Evolutionary conservation across 37 sponge, comb jelly and placozoan species (phyloP).

Genomic region (Amphimedon queenslandica): DNA sequence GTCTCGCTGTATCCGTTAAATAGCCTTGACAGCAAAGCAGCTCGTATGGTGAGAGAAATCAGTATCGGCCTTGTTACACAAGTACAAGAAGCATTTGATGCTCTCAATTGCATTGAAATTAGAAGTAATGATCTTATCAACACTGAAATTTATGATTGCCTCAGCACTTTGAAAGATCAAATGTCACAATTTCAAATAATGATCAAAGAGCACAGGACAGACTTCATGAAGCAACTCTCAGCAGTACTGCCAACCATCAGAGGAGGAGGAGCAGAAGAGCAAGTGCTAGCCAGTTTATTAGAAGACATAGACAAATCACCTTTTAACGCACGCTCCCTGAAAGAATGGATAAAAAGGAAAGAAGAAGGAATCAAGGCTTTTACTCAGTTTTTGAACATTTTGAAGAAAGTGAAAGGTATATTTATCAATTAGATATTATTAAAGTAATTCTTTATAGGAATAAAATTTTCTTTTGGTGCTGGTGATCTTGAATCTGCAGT

Average conservation of each 20-base stretch:
- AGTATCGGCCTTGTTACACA: conserved; percentile 2
- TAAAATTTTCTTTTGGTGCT: conserved; percentile 1
- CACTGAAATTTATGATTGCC: background rate
- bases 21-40: conserved; percentile 9
- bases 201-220: background rate
- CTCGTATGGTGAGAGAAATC: conserved; percentile 3
- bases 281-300: conserved; percentile 14
- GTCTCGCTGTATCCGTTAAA: conserved; percentile 20
- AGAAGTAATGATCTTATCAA: conserved; percentile 16
- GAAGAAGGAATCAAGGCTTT: conserved; percentile 25
- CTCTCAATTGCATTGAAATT: background rate
- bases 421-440: no score
- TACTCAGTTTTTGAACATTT: background rate
- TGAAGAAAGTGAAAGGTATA: no score
- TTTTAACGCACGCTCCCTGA: background rate
- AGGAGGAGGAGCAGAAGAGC: conserved; percentile 7
- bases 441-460: background rate
- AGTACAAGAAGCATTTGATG: conserved; percentile 19
- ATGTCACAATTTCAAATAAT: background rate
- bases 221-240: conserved; percentile 7
- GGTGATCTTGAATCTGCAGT: conserved; percentile 2
- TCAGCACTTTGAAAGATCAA: conserved; percentile 1
- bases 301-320: background rate
- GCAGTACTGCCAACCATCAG: conserved; percentile 11
- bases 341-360: conserved; percentile 8